These are phyloP conservation scores for Drosophila kanapiae DNA, from an alignment of 1,140 invertebrate species.

Conservation along the genomic window DNA sequence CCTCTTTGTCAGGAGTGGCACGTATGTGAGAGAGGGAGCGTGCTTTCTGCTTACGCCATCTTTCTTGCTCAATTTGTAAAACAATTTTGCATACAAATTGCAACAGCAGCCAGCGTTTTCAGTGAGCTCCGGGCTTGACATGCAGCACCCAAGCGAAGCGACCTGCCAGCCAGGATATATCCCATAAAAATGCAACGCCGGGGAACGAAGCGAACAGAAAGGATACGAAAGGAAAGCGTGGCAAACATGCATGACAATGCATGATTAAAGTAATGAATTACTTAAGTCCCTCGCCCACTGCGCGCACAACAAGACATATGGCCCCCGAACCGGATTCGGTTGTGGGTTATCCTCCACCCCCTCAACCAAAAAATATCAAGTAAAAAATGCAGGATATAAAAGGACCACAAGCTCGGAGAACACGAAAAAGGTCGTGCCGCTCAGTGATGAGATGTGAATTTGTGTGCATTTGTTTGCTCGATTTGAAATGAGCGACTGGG, in stretches of 20 bases:
- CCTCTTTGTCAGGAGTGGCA: constrained; percentile 29
- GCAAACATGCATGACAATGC: constrained; percentile 81
- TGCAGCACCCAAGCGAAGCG: constrained; percentile 53
- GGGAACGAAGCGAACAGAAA: constrained; percentile 30
- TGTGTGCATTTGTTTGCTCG: constrained; percentile 69
- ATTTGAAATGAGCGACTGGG: constrained; percentile 76
- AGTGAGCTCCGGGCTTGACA: constrained; percentile 60
- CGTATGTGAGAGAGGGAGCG: constrained; percentile 23
- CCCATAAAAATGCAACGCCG: constrained; percentile 75
- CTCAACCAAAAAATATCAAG: not conserved
- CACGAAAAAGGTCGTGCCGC: constrained; percentile 72
- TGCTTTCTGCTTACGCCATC: constrained; percentile 77
- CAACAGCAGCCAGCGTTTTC: constrained; percentile 63
- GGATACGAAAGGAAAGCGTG: constrained; percentile 48
- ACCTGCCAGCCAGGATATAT: constrained; percentile 52
- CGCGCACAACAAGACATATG: constrained; percentile 47
- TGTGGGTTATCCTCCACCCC: constrained; percentile 21
- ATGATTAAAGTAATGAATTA: constrained; percentile 84
- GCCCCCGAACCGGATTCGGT: constrained; percentile 19
- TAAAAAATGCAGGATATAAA: constrained; percentile 17
- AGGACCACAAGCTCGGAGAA: constrained; percentile 19
- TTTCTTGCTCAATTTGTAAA: constrained; percentile 84
- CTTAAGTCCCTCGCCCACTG: constrained; percentile 64
- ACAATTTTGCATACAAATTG: constrained; percentile 84
- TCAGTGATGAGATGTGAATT: constrained; percentile 65